Evolutionary conservation across 2,113 vertebrate species (phyloP).

Genomic region (Phyllopteryx taeniolatus): DNA sequence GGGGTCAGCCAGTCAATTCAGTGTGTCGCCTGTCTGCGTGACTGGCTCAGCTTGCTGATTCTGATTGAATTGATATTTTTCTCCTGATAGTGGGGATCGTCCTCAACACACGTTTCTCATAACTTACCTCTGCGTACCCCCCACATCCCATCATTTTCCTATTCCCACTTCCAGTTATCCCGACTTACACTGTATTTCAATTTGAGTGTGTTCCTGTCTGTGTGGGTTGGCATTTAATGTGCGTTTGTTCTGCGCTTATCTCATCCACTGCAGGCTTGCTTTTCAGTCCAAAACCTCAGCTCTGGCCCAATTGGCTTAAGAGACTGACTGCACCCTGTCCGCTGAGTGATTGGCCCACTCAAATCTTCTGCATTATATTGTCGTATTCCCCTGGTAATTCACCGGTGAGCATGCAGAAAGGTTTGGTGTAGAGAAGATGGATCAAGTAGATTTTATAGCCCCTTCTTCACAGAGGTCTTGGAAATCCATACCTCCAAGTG

Average conservation of each 20-base stretch:
- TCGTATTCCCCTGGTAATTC: conserved; percentile 49
- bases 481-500: background rate
- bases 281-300: conserved; percentile 63
- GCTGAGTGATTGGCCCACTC: conserved; percentile 58
- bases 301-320: conserved; percentile 60
- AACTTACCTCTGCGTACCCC: conserved; percentile 5
- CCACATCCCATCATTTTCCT: conserved; percentile 27
- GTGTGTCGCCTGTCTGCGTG: conserved; percentile 54
- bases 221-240: conserved; percentile 53
- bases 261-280: conserved; percentile 68
- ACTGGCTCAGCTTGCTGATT: conserved; percentile 58
- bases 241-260: conserved; percentile 73
- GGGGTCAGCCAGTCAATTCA: conserved; percentile 52
- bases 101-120: conserved; percentile 11
- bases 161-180: conserved; percentile 41
- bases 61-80: conserved; percentile 54
- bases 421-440: conserved; percentile 25
- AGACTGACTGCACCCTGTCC: conserved; percentile 50
- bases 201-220: conserved; percentile 29
- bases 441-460: conserved; percentile 15
- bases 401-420: conserved; percentile 38
- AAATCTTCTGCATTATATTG: conserved; percentile 51
- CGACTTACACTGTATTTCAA: conserved; percentile 35
- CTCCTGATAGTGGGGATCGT: conserved; percentile 13
- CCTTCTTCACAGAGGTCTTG: background rate